Evolutionary conservation across 2,113 vertebrate species (phyloP).

Genomic region (Fregata magnificens): DNA sequence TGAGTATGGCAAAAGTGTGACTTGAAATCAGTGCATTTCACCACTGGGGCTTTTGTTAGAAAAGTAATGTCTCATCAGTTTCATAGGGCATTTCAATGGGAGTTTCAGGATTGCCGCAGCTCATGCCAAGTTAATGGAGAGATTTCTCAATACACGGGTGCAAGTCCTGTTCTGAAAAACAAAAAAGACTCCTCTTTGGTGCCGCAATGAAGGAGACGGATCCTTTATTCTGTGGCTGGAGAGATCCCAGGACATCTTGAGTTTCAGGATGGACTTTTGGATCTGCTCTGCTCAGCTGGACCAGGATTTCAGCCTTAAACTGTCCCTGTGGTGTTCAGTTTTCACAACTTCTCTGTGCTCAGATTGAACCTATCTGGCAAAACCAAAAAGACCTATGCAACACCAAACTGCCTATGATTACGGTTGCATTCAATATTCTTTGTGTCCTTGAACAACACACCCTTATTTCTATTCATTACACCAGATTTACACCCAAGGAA

Average conservation of each 20-base stretch:
- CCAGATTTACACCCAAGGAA: neutral
- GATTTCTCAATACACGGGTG: neutral
- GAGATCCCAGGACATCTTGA: neutral
- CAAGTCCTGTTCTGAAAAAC: neutral
- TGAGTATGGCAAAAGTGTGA: neutral
- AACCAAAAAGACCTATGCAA: neutral
- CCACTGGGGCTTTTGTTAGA: neutral
- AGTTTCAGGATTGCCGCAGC: neutral
- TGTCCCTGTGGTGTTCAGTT: neutral
- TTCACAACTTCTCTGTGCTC: neutral
- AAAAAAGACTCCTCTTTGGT: neutral
- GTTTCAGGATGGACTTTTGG: neutral
- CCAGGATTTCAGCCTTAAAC: neutral
- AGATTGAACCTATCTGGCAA: neutral
- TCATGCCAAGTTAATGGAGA: neutral
- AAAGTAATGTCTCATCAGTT: neutral
- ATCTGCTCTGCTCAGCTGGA: neutral
- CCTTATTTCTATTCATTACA: neutral
- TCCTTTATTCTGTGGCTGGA: neutral
- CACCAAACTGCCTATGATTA: neutral
- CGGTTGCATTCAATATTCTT: neutral
- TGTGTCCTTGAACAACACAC: neutral
- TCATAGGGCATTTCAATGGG: neutral
- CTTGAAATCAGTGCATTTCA: conserved; percentile 22
- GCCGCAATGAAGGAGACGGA: neutral